Base-by-base conservation (phyloP, 2,113 vertebrate genomes). In the Caranx melampygus region DNA sequence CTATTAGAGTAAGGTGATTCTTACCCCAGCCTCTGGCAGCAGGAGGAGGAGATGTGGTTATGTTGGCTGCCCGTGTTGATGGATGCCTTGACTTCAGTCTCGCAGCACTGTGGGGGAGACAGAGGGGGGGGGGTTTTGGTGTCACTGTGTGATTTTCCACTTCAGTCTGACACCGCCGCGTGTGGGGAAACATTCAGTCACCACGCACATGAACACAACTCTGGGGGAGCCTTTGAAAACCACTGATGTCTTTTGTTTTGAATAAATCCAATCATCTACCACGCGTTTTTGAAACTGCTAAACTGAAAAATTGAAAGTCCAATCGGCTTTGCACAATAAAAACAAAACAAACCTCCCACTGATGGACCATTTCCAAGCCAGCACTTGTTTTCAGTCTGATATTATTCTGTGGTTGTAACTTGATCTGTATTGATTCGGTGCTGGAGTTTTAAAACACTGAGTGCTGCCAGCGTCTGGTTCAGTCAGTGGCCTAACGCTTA, bases 21-120 rank as follows among this genome's bases (percentile, higher is more conserved):
- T 96, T 94, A 98, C 97, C 97, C 96, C 73, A 98, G 93, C 79
- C 94, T 94, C 84, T 93, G 95, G 91, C 96, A 95, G 91, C 96
- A 98, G 79, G 90, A 94, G 62, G 84, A 83, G 54, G 97, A 98
- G 92, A 98, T 95, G 92, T 95, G 93, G 89, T 97, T 97, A 71
- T 95, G 91, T 67, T 93, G 94, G 76, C 93, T 96, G 63, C 96
- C 95, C 1, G 96, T 99, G 93, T 97, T 95, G 91, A 98, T 94
- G 5, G 94, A 95, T 0, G 94, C 96, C 89, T 91, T 95, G 77
- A 98, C 90, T 47, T 94, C 91, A 78, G 94, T 92, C 81, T 96
- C 96, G 82, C 81, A 93, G 87, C 96, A 97, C 97, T 97, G 91
- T 75, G 72, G 75, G 49, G 77, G 51, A 52, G 44, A 89, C 77